phyloP scores from a whole-genome alignment of 1,140 invertebrate genomes.

The Drosophila pseudoananassae region DNA sequence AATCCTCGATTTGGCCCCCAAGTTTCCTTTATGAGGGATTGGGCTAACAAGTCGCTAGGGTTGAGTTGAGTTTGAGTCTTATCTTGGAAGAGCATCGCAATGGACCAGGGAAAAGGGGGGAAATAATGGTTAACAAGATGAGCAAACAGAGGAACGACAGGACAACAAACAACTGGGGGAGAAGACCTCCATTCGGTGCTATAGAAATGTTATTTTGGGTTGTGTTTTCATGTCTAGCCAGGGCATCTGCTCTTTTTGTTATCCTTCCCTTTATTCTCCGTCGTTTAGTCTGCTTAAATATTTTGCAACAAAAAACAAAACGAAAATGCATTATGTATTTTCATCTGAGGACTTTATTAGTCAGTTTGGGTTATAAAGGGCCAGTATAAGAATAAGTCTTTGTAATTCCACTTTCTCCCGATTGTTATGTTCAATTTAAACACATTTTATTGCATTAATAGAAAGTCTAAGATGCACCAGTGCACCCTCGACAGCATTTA shows the following conservation, averaged over 20 bases:
- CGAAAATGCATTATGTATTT: background rate
- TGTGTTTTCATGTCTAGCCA: conserved; percentile 16
- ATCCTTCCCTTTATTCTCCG: background rate
- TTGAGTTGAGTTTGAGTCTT: conserved; percentile 27
- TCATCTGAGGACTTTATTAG: conserved; percentile 7
- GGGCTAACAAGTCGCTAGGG: conserved; percentile 15
- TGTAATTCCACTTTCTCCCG: background rate
- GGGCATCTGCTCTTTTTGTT: background rate
- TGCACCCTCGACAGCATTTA: too few species aligned
- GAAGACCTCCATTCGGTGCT: background rate
- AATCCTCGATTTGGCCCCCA: conserved; percentile 22
- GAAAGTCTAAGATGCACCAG: too few species aligned
- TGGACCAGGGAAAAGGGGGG: background rate
- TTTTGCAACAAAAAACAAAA: background rate
- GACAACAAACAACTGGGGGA: conserved; percentile 10
- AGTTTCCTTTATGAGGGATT: conserved; percentile 24
- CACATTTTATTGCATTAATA: too few species aligned
- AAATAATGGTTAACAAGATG: conserved; percentile 29
- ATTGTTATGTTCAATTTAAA: background rate
- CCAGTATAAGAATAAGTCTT: background rate
- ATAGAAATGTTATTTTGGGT: conserved; percentile 17
- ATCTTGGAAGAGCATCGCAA: conserved; percentile 24
- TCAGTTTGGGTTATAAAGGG: background rate
- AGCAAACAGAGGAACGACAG: conserved; percentile 26
- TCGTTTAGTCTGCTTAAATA: background rate